A percentile compares a stretch with the other conserved stretches of the same genome.
phyloP scores from a whole-genome alignment of 2,113 vertebrate species.

The Notarius quadriscutis region DNA sequence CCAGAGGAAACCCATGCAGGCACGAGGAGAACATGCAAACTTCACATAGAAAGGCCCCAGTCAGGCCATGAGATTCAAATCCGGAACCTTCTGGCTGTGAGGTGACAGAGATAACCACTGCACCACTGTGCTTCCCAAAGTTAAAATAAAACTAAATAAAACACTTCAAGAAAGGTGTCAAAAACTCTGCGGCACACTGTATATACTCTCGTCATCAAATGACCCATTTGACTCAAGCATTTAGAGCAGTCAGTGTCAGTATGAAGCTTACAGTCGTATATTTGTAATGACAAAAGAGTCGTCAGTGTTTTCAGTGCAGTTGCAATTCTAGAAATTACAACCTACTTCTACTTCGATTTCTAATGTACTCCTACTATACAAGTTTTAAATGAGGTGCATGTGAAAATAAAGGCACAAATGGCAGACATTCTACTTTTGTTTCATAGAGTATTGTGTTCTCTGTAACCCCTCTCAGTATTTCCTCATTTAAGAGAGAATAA shows the following conservation, averaged over 20 bases:
- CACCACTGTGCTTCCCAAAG: neutral
- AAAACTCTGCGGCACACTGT: neutral
- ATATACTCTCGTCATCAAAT: neutral
- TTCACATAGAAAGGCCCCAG: no score
- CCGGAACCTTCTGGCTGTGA: no score
- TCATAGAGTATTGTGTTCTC: neutral
- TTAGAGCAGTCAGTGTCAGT: neutral
- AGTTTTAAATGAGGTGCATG: neutral
- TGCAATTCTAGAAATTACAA: neutral
- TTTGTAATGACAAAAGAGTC: neutral
- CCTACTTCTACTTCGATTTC: neutral
- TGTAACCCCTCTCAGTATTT: neutral
- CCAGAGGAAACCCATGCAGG: no score
- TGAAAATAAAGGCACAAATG: neutral
- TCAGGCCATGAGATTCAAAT: no score
- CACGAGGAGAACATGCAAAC: no score
- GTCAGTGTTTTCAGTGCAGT: neutral
- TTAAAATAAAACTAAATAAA: neutral
- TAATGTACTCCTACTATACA: neutral
- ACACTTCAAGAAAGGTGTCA: neutral
- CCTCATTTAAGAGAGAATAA: slow-evolving; percentile 29
- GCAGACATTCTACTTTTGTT: neutral
- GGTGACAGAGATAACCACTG: no score
- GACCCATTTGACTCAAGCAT: neutral
- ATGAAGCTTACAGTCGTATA: neutral